Evolutionary conservation across 2,797 vertebrate species (phyloP).

Genomic region (Pseudocheirus occidentalis): DNA sequence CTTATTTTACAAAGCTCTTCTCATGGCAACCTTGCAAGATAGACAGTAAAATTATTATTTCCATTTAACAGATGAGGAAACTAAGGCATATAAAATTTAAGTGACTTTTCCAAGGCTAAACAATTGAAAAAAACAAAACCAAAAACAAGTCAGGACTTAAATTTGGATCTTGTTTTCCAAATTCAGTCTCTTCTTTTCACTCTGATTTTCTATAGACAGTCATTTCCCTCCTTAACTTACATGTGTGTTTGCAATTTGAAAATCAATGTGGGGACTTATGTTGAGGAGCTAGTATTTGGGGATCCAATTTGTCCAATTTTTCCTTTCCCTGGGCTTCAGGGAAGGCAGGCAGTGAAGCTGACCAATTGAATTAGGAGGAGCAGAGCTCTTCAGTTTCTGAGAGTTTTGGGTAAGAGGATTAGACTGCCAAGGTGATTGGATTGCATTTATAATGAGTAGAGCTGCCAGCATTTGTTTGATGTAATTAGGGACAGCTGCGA

Average conservation of each 20-base stretch:
- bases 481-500: constrained; percentile 75
- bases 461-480: constrained; percentile 73
- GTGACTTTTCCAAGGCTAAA: not conserved
- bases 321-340: not conserved
- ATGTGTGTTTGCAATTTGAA: constrained; percentile 19
- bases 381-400: constrained; percentile 4
- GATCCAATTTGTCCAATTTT: not conserved
- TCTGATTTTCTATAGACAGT: not conserved
- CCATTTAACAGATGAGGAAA: not conserved
- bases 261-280: not conserved
- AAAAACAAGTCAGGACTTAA: not conserved
- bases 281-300: not conserved
- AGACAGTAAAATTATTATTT: not conserved
- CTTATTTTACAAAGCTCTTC: not conserved
- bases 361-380: not conserved
- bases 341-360: constrained; percentile 34
- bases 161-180: not conserved
- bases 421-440: constrained; percentile 64
- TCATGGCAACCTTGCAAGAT: not conserved
- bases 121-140: not conserved
- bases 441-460: constrained; percentile 68
- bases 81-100: not conserved
- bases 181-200: not conserved
- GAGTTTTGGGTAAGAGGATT: constrained; percentile 59
- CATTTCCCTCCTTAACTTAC: not conserved